phyloP scores from a whole-genome alignment of 2,888 invertebrate genomes.

The Epinotia ramella region DNA sequence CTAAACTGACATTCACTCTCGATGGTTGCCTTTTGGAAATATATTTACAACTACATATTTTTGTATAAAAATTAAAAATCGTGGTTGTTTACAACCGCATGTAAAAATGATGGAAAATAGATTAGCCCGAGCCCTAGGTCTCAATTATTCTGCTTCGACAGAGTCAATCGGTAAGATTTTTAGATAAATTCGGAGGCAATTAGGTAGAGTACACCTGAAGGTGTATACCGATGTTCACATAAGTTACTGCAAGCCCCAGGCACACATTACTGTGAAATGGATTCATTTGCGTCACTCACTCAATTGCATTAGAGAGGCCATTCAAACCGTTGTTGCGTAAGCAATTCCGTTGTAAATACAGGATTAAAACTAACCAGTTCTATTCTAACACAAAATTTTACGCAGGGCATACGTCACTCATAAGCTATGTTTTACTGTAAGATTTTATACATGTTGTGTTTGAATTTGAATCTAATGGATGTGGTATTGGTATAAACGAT shows the following conservation, averaged over 20 bases:
- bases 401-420: background rate
- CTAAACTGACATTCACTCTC: conserved; percentile 39
- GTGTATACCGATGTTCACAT: conserved; percentile 12
- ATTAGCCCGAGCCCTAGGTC: conserved; percentile 1
- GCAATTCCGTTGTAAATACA: conserved; percentile 49
- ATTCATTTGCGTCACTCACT: conserved; percentile 65
- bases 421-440: background rate
- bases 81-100: conserved; percentile 22
- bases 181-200: background rate
- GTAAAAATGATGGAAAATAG: conserved; percentile 43
- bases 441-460: conserved; percentile 5
- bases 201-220: conserved; percentile 5
- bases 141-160: conserved; percentile 10
- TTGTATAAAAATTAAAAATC: conserved; percentile 44
- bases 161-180: conserved; percentile 33
- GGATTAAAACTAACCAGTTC: conserved; percentile 48
- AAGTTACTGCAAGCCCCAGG: conserved; percentile 31
- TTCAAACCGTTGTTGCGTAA: conserved; percentile 60
- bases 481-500: background rate
- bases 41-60: conserved; percentile 34
- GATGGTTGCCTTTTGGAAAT: conserved; percentile 44
- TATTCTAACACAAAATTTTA: conserved; percentile 21
- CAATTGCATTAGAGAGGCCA: conserved; percentile 70
- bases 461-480: background rate
- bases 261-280: conserved; percentile 53